phyloP scores from a whole-genome alignment of 2,797 vertebrate species.

The Acanthurus lineatus region DNA sequence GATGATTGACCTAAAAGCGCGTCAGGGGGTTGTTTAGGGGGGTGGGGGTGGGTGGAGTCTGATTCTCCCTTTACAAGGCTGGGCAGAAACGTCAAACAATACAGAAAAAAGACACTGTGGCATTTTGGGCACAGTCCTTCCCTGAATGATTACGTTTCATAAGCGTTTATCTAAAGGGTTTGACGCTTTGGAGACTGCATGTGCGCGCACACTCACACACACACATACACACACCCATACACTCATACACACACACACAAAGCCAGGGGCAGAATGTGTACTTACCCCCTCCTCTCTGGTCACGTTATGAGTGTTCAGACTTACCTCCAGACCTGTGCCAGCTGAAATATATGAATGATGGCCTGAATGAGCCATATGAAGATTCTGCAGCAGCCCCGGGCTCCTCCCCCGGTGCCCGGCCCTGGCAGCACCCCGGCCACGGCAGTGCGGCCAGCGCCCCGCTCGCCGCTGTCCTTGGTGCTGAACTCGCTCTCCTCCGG shows the following conservation, averaged over 20 bases:
- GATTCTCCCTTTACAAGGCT: constrained; percentile 42
- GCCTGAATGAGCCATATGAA: constrained; percentile 92
- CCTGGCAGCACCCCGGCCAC: constrained; percentile 70
- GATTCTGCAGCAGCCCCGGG: constrained; percentile 91
- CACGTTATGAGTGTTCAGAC: constrained; percentile 46
- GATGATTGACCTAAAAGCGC: constrained; percentile 85
- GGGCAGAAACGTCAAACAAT: constrained; percentile 59
- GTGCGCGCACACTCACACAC: constrained; percentile 3
- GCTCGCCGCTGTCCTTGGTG: constrained; percentile 88
- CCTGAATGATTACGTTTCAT: constrained; percentile 47
- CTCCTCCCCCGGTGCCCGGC: constrained; percentile 76
- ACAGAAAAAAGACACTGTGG: constrained; percentile 59
- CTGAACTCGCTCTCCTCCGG: constrained; percentile 82
- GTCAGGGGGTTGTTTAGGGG: constrained; percentile 39
- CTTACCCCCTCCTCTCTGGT: constrained; percentile 10
- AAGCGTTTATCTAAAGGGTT: constrained; percentile 24
- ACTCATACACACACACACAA: constrained; percentile 21
- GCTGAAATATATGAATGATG: constrained; percentile 92
- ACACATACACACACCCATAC: constrained; percentile 14
- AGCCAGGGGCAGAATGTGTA: constrained; percentile 32
- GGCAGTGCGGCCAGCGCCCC: constrained; percentile 82
- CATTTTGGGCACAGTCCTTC: constrained; percentile 49
- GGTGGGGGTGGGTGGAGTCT: constrained; percentile 72
- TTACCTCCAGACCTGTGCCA: constrained; percentile 97
- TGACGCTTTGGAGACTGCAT: constrained; percentile 16